Percentiles rank a stretch among this genome's conserved stretches.
Evolutionary conservation across 2,888 invertebrate species (phyloP).

Genomic region (Oligia fasciuncula): DNA sequence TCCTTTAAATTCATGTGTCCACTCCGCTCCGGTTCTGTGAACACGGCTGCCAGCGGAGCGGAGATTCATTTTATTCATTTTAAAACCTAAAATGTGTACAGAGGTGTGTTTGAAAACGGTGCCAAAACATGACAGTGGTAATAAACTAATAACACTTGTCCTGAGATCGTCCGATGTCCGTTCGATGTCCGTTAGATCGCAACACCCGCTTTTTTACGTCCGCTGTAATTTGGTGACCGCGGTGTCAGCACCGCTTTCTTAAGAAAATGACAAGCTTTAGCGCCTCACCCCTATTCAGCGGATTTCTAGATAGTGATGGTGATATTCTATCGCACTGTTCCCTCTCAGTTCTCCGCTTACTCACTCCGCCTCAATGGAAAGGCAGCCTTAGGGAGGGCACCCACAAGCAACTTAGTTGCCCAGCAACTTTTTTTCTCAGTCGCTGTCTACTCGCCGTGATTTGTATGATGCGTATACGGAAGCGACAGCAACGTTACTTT

Average conservation of each 20-base stretch:
- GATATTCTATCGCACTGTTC: neutral
- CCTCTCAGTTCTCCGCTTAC: too few species aligned
- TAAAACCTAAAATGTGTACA: neutral
- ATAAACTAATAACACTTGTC: too few species aligned
- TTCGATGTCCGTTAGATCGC: neutral
- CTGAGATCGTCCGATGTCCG: too few species aligned
- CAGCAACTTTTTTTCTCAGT: neutral
- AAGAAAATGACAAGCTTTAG: neutral
- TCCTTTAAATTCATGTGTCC: neutral
- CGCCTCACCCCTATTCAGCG: neutral
- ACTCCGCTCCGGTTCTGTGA: neutral
- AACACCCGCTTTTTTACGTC: neutral
- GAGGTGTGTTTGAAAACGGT: neutral
- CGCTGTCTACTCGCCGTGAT: neutral
- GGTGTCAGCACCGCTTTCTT: neutral
- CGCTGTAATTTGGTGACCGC: too few species aligned
- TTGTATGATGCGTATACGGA: neutral
- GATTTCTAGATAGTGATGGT: neutral
- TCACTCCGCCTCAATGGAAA: neutral
- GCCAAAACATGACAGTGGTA: too few species aligned
- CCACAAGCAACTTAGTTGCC: neutral
- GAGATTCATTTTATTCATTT: neutral
- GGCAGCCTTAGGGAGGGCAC: neutral
- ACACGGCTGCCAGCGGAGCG: neutral
- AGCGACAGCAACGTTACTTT: neutral